phyloP scores from a whole-genome alignment of 2,797 vertebrate genomes.

The Astyanax mexicanus region DNA sequence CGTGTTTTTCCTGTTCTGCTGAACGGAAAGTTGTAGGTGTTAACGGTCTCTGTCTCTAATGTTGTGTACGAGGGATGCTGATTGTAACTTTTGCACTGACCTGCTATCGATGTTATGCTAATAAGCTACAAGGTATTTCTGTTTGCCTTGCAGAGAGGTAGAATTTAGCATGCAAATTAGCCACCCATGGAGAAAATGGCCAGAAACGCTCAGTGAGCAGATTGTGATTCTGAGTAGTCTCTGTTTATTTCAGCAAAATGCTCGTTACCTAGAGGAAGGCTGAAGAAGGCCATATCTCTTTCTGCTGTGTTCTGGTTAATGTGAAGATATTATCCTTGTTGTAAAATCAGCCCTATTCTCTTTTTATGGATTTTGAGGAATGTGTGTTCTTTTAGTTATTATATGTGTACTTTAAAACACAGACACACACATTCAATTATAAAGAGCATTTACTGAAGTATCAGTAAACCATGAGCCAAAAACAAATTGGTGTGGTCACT shows the following conservation, averaged over 20 bases:
- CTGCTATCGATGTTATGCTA: constrained; percentile 43
- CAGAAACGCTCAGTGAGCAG: neutral
- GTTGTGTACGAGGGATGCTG: constrained; percentile 29
- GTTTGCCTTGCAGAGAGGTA: constrained; percentile 7
- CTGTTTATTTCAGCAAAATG: neutral
- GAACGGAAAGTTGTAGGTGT: constrained; percentile 2
- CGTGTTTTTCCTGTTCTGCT: neutral
- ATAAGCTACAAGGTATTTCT: constrained; percentile 30
- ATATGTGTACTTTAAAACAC: too few species aligned
- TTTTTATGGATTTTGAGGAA: constrained; percentile 19
- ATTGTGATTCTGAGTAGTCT: neutral
- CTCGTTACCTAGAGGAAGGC: neutral
- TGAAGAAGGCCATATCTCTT: neutral
- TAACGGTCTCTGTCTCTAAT: constrained; percentile 29
- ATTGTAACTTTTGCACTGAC: constrained; percentile 40
- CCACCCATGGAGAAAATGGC: constrained; percentile 6
- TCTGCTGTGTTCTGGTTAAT: neutral
- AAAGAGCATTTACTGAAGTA: too few species aligned
- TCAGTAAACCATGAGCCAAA: too few species aligned
- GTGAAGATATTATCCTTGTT: neutral
- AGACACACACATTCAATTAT: too few species aligned
- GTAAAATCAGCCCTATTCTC: neutral
- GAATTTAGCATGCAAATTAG: constrained; percentile 1
- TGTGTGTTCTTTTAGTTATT: constrained; percentile 10
- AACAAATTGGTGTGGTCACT: too few species aligned